Evolutionary conservation across 2,113 vertebrate species (phyloP).

Genomic region (Melanotaenia duboulayi): DNA sequence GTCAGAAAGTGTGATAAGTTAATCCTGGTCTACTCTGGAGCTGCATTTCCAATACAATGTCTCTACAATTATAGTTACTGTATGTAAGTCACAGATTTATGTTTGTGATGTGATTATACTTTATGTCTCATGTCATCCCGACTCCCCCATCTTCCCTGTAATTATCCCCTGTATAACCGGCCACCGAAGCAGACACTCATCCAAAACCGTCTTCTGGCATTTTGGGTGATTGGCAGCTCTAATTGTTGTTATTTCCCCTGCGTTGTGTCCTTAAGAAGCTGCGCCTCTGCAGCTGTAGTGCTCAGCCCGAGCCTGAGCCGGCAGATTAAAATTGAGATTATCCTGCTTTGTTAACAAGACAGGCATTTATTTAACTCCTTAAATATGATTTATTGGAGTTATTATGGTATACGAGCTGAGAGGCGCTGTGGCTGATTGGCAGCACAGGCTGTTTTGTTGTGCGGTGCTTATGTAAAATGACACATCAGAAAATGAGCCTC

Average conservation of each 20-base stretch:
- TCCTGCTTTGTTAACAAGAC: constrained; percentile 44
- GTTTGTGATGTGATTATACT: constrained; percentile 31
- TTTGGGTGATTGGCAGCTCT: constrained; percentile 72
- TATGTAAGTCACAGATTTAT: constrained; percentile 18
- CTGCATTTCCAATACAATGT: background rate
- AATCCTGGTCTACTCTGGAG: background rate
- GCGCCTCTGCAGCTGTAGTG: constrained; percentile 6
- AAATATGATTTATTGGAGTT: constrained; percentile 18
- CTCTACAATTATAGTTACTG: background rate
- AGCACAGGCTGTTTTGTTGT: background rate
- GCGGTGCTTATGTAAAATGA: constrained; percentile 41
- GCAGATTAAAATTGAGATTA: constrained; percentile 49
- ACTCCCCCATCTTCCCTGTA: constrained; percentile 16
- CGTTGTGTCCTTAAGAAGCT: constrained; percentile 50
- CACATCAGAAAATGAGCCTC: constrained; percentile 49
- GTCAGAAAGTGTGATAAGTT: no score
- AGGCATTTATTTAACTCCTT: constrained; percentile 47
- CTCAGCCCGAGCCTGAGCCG: constrained; percentile 17
- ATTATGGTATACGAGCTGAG: background rate
- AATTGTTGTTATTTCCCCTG: constrained; percentile 69
- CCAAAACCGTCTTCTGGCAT: constrained; percentile 59
- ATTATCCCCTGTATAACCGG: constrained; percentile 6
- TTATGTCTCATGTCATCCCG: constrained; percentile 15
- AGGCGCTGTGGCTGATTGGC: constrained; percentile 13
- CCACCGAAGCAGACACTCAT: constrained; percentile 38